phyloP scores from a whole-genome alignment of 2,888 invertebrate species.

The Spialia ferax region DNA sequence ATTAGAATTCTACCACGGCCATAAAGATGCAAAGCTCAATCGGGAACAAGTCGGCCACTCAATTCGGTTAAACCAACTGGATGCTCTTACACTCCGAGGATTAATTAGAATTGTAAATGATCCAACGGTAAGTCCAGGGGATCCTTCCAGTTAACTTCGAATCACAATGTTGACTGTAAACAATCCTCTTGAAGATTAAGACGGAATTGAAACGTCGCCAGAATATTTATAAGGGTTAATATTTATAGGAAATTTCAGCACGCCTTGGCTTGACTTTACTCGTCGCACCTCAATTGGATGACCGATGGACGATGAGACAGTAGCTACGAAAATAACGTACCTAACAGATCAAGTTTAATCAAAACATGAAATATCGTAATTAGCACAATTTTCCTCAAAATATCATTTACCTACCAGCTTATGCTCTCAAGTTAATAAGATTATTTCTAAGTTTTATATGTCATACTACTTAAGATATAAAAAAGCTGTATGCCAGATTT shows the following conservation, averaged over 20 bases:
- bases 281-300: neutral
- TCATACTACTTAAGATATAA: too few species aligned
- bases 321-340: too few species aligned
- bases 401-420: too few species aligned
- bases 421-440: too few species aligned
- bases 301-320: neutral
- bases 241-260: conserved; percentile 52
- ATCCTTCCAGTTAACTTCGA: conserved; percentile 78
- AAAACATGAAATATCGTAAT: too few species aligned
- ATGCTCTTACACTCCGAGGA: conserved; percentile 73
- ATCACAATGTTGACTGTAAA: conserved; percentile 83
- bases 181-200: conserved; percentile 83
- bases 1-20: conserved; percentile 54
- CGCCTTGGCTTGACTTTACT: conserved; percentile 2
- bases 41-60: conserved; percentile 63
- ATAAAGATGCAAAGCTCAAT: conserved; percentile 79
- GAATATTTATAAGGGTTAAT: conserved; percentile 78
- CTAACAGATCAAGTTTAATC: neutral
- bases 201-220: conserved; percentile 67
- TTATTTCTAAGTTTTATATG: too few species aligned
- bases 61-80: conserved; percentile 66
- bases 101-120: conserved; percentile 85
- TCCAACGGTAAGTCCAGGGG: conserved; percentile 62
- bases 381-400: too few species aligned
- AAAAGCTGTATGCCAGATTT: too few species aligned